Base-by-base conservation (phyloP, 2,888 invertebrate species). In the Psylliodes chrysocephalus region DNA sequence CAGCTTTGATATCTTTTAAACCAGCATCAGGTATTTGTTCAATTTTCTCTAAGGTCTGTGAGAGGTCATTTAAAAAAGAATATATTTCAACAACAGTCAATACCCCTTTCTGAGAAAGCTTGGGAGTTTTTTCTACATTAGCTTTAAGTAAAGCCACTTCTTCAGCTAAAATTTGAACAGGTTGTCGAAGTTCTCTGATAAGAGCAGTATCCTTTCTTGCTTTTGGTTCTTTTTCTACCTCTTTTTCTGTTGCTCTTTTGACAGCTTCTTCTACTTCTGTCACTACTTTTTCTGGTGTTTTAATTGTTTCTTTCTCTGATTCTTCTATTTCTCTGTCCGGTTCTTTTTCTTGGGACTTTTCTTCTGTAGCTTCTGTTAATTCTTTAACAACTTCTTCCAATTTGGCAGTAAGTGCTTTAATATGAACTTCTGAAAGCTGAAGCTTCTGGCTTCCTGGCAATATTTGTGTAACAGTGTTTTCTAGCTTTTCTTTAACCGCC, bases 91-190 rank as follows among this genome's bases (percentile, higher is more conserved):
- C 35, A 47, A 74, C 38, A 22, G 69, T 60, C 6, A 67, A 12
- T 12, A 68, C 55, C 30, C 67, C 67, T 54, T 73, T 67, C 42
- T 70, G 57, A 33, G 65, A 38, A 51, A 52, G 25, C 18, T 63
- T 8, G 8, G 56, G 30, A 2, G 61, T 28, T 6, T 63, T 61
- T 55, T 68, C 52, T 7, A 60, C 42, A 44, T 63, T 64, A 1
- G 66, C 40, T 56, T 64, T 67, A 5, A 72, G 30, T 1, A 51
- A 6, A 22, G 59, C 15, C 25, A 73, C 59, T 28, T 67, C 62
- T 57, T 55, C 42, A 25, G 38, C 30, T 44, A 73, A 56, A 28
- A 60, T 46, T 33, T 63, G n/a, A 5, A 72, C 19, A 3, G 70
- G 62, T 52, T 65, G 57, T 44, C 49, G 12, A 17, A 68, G 18